Conservation (phyloP, 2,113 vertebrate species). For the Xenus cinereus region DNA sequence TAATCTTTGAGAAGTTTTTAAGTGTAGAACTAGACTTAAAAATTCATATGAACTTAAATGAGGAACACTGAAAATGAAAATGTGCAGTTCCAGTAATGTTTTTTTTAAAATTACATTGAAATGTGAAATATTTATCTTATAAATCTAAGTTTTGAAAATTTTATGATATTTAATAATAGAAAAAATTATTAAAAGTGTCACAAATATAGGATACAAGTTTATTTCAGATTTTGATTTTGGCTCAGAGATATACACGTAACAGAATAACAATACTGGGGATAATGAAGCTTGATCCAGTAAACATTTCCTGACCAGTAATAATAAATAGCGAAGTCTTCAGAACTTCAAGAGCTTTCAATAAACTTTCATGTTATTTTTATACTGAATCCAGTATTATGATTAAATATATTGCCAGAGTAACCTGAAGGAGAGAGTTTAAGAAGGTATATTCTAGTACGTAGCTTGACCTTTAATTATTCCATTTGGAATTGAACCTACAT, state of each 20-base stretch:
- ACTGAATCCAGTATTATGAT: not conserved
- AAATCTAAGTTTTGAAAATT: not conserved
- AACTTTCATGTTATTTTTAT: not conserved
- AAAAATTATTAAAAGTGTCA: not conserved
- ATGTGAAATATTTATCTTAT: not conserved
- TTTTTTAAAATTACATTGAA: not conserved
- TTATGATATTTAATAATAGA: not conserved
- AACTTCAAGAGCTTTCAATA: not conserved
- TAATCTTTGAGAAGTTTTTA: not conserved
- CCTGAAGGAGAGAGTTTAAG: not conserved
- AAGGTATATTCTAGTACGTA: not conserved
- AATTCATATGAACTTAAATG: not conserved
- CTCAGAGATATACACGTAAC: not conserved
- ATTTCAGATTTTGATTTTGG: not conserved
- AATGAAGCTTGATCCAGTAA: not conserved
- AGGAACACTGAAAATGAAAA: not conserved
- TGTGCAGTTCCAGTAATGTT: not conserved
- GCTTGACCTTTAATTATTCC: not conserved
- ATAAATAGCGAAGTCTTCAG: not conserved
- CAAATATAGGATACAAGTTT: not conserved
- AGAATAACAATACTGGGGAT: not conserved
- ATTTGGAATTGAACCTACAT: not conserved
- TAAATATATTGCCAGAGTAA: not conserved
- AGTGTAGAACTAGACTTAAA: not conserved
- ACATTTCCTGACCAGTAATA: not conserved